Evolutionary conservation across 92 coral and sea anemone genomes (phyloP), one percentile per base, ranked within the genome.

Genomic region (Desmophyllum pertusum): DNA sequence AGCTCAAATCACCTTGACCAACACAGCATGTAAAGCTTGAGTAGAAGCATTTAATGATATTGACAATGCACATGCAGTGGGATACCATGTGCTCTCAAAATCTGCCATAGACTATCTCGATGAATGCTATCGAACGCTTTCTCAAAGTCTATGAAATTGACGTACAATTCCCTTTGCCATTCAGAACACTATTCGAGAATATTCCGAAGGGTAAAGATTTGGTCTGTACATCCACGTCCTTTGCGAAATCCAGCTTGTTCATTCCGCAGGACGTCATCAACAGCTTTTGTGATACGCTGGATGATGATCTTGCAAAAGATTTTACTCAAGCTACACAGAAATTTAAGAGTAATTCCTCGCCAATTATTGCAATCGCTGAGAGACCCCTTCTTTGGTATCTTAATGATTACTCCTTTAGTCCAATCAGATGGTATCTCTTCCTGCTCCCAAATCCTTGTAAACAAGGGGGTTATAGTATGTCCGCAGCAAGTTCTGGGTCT

Each of bases 371-470:
- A 77, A 23, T 77, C 66, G 57, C 70, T 77, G 23, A 59, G 33
- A 38, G 81, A 57, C 70, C 81, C 81, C n/a, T 59, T 77, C 53
- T 57, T 77, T 39, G 70, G 81, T 37, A 77, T 61, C 71, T 77
- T 77, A 10, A 76, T 57, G 9, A 77, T 57, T 5, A 77, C 55
- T 61, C 81, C 46, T 68, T 33, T 68, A 23, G 0, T 36, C 73
- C 73, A 36, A 25, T 33, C 27, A 33, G 33, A 25, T 1, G 73
- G 73, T 7, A 68, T 27, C 4, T 4, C 10, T 23, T 68, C n/a
- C 73, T 35, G 21, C 42, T 68, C 73, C 21, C n/a, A 68, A n/a
- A n/a, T n/a, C n/a, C n/a, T n/a, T n/a, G n/a, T n/a, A n/a, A n/a
- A n/a, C n/a, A n/a, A n/a, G n/a, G n/a, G n/a, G 40, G 45, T 19